Base-by-base conservation (phyloP, 2,113 vertebrate species). In the Xiphophorus maculatus region DNA sequence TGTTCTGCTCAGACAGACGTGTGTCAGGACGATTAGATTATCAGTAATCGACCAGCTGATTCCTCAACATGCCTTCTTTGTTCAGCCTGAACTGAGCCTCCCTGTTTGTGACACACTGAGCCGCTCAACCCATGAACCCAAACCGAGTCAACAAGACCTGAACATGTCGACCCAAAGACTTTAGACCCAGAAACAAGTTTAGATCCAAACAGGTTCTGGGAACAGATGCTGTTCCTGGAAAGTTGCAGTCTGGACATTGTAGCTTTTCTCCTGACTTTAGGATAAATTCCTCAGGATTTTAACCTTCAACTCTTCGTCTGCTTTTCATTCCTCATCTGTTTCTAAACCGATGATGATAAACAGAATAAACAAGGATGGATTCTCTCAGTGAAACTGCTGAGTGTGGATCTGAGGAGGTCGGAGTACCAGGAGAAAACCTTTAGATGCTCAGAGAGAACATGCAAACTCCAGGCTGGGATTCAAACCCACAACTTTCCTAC, bases 1-100 rank as follows among this genome's bases (percentile, higher is more conserved):
- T 35, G 25, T 33, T 27, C 27, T 17, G 44, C 58, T 69, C 40
- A 69, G 25, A 32, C n/a, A 62, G 48, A 25, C 42, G 66, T 65
- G 60, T 69, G 37, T 40, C 62, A 66, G 73, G 14, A 17, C 27
- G 37, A 37, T 76, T 79, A 65, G 77, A 76, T 84, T 82, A 86
- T 30, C 40, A 37, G 58, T 74, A 84, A 80, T 77, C 25, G 64
- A 58, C 51, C n/a, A n/a, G n/a, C n/a, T n/a, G n/a, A n/a, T n/a
- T n/a, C n/a, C 32, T 29, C 22, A 63, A 86, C 76, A 68, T 33
- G 48, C 63, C n/a, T 1, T 62, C 77, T 63, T 25, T 9, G 62
- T 78, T 81, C 74, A 19, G 5, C 11, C 40, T 28, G 22, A 33
- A 75, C 61, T 1, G 35, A 37, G 40, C 66, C 66, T 28, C 17